phyloP scores from a whole-genome alignment of 1,140 invertebrate species.

The Cepaea nemoralis region DNA sequence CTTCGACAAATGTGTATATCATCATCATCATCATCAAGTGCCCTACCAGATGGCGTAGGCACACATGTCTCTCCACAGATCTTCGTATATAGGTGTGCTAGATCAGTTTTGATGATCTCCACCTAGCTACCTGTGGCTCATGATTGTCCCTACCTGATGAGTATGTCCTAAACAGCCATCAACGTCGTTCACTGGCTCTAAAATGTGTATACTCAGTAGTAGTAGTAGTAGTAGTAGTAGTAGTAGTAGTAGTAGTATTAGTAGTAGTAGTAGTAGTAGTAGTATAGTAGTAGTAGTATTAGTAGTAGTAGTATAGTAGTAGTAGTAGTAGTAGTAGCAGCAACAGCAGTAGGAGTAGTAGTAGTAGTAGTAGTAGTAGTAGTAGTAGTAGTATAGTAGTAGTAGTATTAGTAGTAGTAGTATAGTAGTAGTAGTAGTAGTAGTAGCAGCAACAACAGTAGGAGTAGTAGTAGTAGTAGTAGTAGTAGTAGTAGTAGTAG shows the following conservation, averaged over 20 bases:
- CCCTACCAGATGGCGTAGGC: too few species aligned
- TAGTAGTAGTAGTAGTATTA: constrained; percentile 30
- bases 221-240: constrained; percentile 26
- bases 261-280: constrained; percentile 31
- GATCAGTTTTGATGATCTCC: too few species aligned
- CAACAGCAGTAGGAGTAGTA: constrained; percentile 21
- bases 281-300: constrained; percentile 32
- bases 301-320: constrained; percentile 29
- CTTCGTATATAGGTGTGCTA: too few species aligned
- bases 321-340: constrained; percentile 31
- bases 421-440: constrained; percentile 15
- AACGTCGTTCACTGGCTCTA: too few species aligned
- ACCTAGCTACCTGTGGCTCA: too few species aligned
- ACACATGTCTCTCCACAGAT: too few species aligned
- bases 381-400: constrained; percentile 28
- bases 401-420: constrained; percentile 21
- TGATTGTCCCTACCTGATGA: too few species aligned
- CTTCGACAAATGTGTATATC: too few species aligned
- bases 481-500: constrained; percentile 6
- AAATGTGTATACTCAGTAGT: too few species aligned
- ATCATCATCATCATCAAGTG: too few species aligned
- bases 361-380: constrained; percentile 29
- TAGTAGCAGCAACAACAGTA: constrained; percentile 9
- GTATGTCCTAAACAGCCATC: too few species aligned
- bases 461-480: constrained; percentile 8